Evolutionary conservation across 2,888 invertebrate genomes (phyloP).

Genomic region (Patella pellucida): DNA sequence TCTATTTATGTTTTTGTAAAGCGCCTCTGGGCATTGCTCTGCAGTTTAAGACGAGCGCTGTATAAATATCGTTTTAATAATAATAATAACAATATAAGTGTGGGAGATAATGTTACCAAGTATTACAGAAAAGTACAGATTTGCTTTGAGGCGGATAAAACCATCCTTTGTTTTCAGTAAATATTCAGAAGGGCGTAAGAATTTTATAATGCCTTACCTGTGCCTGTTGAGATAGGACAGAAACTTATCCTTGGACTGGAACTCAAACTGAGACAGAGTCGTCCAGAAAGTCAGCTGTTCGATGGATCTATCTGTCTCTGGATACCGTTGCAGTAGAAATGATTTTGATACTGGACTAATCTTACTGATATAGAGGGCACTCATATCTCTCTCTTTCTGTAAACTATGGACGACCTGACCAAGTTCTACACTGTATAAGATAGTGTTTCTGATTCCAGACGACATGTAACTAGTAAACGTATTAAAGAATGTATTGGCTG

Average conservation of each 20-base stretch:
- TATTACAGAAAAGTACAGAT: too few relatives aligned
- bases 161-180: too few relatives aligned
- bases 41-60: too few relatives aligned
- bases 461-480: conserved; percentile 47
- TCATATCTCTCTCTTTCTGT: conserved; percentile 59
- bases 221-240: conserved; percentile 45
- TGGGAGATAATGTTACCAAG: too few relatives aligned
- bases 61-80: too few relatives aligned
- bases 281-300: conserved; percentile 54
- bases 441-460: conserved; percentile 40
- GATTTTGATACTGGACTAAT: conserved; percentile 56
- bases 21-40: too few relatives aligned
- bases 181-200: too few relatives aligned
- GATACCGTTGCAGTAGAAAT: conserved; percentile 53
- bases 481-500: conserved; percentile 52
- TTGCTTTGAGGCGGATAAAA: too few relatives aligned
- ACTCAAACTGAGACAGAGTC: conserved; percentile 41
- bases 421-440: conserved; percentile 33
- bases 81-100: too few relatives aligned
- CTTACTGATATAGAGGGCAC: conserved; percentile 58
- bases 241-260: conserved; percentile 51
- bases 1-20: too few relatives aligned
- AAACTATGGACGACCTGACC: conserved; percentile 35
- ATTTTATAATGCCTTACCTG: background rate
- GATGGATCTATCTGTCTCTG: conserved; percentile 53